A percentile compares a stretch with the other conserved stretches of the same genome.
Evolutionary conservation across 2,113 vertebrate genomes (phyloP).

Genomic region (Ia io): DNA sequence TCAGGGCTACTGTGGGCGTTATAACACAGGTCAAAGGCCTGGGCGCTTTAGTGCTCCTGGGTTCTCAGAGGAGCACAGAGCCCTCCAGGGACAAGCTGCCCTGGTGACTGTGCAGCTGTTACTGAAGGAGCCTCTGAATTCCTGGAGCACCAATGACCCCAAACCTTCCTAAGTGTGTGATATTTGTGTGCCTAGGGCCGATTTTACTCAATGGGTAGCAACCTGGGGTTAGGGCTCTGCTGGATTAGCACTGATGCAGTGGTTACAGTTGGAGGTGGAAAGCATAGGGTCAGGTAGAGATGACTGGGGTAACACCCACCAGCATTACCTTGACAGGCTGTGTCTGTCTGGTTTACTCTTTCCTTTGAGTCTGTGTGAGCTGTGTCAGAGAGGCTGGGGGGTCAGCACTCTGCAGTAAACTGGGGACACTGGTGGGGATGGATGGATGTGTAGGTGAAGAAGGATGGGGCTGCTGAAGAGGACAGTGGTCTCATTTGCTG

Average conservation of each 20-base stretch:
- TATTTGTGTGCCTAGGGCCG: background rate
- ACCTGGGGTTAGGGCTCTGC: background rate
- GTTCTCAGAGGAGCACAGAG: background rate
- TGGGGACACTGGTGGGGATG: background rate
- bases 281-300: background rate
- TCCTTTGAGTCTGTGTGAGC: background rate
- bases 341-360: background rate
- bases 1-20: background rate
- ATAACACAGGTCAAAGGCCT: constrained; percentile 1
- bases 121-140: background rate
- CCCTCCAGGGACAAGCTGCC: background rate
- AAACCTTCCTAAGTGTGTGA: background rate
- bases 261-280: background rate
- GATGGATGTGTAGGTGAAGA: background rate
- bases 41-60: background rate
- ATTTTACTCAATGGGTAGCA: background rate
- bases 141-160: background rate
- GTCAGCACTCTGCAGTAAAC: background rate
- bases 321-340: background rate
- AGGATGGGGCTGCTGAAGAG: background rate
- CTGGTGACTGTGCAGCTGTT: background rate
- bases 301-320: background rate
- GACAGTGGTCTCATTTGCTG: background rate
- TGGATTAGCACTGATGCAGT: background rate
- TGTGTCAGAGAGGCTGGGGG: background rate